Conservation (phyloP, 2,797 vertebrate genomes). For the Amblyraja radiata region DNA sequence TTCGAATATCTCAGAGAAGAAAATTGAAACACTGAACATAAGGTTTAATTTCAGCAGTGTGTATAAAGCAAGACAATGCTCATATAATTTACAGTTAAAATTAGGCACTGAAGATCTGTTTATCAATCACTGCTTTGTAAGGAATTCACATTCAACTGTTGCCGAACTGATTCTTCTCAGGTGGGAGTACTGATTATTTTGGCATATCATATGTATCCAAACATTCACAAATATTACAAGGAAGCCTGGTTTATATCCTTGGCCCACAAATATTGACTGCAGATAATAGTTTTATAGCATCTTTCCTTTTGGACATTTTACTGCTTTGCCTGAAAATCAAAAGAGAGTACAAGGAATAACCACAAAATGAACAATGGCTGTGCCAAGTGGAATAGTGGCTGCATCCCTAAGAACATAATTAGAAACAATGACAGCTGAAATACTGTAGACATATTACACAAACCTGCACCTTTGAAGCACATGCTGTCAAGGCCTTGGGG, state of each 20-base stretch:
- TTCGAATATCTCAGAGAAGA: background rate
- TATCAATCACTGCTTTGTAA: background rate
- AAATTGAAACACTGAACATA: background rate
- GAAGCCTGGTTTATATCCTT: background rate
- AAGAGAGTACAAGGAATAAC: background rate
- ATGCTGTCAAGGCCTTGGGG: background rate
- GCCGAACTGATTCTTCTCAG: background rate
- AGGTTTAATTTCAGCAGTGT: background rate
- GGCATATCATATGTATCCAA: background rate
- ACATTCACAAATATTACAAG: background rate
- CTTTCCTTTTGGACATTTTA: background rate
- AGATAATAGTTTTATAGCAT: background rate
- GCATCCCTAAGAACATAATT: background rate
- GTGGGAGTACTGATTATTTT: background rate
- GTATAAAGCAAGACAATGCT: background rate
- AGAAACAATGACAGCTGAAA: background rate
- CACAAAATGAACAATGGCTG: background rate
- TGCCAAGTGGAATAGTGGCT: background rate
- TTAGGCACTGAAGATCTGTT: background rate
- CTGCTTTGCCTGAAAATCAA: background rate
- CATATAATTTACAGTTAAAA: background rate
- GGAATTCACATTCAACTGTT: background rate
- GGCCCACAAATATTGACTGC: background rate
- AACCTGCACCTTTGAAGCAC: background rate
- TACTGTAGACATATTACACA: background rate